Evolutionary conservation across 2,113 vertebrate species (phyloP).

Genomic region (Aleadryas rufinucha): DNA sequence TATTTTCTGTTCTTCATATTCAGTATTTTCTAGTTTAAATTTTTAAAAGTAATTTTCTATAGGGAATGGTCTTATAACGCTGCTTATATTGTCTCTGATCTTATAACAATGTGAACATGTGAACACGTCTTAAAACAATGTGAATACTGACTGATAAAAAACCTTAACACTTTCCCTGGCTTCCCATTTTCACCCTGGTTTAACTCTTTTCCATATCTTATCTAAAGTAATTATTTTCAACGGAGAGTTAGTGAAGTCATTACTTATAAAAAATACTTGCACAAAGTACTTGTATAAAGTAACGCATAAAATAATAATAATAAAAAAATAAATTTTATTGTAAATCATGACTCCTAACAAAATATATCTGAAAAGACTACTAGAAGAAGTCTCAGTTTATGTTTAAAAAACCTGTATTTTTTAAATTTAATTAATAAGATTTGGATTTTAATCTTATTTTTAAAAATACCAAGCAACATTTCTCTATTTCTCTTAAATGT

Average conservation of each 20-base stretch:
- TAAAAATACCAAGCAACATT: not conserved
- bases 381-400: not conserved
- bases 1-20: not conserved
- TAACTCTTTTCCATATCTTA: not conserved
- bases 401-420: not conserved
- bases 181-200: not conserved
- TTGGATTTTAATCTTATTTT: not conserved
- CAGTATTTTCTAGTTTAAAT: not conserved
- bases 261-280: not conserved
- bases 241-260: not conserved
- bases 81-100: not conserved
- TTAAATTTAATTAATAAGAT: not conserved
- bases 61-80: rapidly evolving
- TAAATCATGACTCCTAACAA: not conserved
- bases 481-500: not conserved
- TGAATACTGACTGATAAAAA: not conserved
- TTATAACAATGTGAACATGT: not conserved
- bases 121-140: not conserved
- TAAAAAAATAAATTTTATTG: not conserved
- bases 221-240: not conserved
- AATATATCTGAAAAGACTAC: not conserved
- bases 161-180: not conserved
- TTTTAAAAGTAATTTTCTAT: not conserved
- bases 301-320: not conserved
- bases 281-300: not conserved